These are phyloP conservation scores for Penelope pileata DNA, from an alignment of 2,113 vertebrate genomes.

Conservation along the genomic window DNA sequence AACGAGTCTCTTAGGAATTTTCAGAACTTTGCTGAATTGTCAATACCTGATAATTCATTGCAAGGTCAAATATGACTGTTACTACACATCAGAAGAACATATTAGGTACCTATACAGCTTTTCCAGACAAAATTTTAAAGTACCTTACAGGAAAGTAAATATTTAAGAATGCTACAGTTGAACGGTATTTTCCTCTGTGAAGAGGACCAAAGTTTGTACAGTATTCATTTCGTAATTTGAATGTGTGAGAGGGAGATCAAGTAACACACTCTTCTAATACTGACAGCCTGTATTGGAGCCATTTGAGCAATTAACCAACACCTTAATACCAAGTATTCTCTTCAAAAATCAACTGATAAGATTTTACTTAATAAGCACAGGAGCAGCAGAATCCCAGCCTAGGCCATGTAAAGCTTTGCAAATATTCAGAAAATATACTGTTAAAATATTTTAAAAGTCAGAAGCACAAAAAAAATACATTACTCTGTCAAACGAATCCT, in stretches of 20 bases:
- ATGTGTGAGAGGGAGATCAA: neutral
- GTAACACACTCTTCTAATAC: neutral
- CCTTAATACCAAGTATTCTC: neutral
- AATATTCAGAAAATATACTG: neutral
- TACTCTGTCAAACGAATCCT: neutral
- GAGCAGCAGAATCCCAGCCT: neutral
- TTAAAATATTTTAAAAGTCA: neutral
- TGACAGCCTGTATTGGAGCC: neutral
- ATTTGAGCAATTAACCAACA: neutral
- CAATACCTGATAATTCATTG: neutral
- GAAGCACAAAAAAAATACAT: neutral
- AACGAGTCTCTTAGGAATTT: neutral
- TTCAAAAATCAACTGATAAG: neutral
- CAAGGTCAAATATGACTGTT: neutral
- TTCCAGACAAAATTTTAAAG: neutral
- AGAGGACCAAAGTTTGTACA: neutral
- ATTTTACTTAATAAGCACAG: neutral
- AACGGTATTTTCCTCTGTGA: neutral
- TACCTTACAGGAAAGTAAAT: neutral
- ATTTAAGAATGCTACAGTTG: neutral
- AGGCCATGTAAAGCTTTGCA: neutral
- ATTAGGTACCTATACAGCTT: neutral
- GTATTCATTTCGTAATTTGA: neutral
- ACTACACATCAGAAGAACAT: neutral
- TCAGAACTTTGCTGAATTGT: neutral